Evolutionary conservation across 2,888 invertebrate species (phyloP), one percentile per base, ranked within the genome.

Genomic region (Chouioia cunea): DNA sequence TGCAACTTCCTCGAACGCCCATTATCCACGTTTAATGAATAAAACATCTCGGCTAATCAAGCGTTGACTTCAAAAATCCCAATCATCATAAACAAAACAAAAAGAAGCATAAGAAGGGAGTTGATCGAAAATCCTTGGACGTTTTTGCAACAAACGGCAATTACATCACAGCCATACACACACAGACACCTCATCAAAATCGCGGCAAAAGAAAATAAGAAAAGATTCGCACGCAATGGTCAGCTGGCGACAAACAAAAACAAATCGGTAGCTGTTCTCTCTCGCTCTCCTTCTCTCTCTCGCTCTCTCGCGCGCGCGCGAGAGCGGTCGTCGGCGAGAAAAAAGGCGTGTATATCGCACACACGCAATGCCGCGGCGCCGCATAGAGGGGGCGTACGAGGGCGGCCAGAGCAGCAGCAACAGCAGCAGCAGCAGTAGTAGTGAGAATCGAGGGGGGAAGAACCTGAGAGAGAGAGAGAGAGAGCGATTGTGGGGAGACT

Each of bases 351-450:
- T 36, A 48, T 44, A 48, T 57, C 43, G 54, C 48, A 54, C 65
- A 18, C 54, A 56, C 64, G 36, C 22, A 27, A 22, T 6, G 22
- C 8, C 47, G 47, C 64, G 70, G 63, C 62, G 66, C 64, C 64
- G 16, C 44, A 16, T 18, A 58, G 64, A 65, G 72, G 68, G 68
- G 72, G 68, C 64, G 72, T 68, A 68, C 68, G 72, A 72, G 72
- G 72, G 72, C 72, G 72, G 64, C 64, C 67, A 59, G n/a, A n/a
- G n/a, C n/a, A 44, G 53, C 52, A 36, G 36, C 20, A 50, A 12
- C 20, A 27, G 36, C 27, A 23, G 23, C 16, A 56, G 20, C 12
- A 18, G 12, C 6, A 27, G 22, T 22, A 27, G 57, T 18, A 57
- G 43, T 18, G 63, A 44, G 48, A 65, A 56, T 62, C 44, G 27